Conservation (phyloP, 2,888 invertebrate genomes). For the Caenorhabditis imperialis region DNA sequence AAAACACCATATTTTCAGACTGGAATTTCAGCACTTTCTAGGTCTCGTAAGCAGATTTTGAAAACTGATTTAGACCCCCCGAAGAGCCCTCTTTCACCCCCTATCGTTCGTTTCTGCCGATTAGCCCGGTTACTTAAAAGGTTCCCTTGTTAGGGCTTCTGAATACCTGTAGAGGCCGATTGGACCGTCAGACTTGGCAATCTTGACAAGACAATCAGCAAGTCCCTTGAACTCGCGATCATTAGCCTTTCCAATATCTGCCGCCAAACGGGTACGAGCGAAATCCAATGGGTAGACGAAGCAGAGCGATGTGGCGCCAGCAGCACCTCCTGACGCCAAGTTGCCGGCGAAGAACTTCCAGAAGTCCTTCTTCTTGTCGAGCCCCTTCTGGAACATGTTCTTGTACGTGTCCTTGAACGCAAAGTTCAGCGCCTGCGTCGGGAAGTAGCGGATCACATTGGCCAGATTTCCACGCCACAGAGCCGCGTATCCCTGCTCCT, state of each 20-base stretch:
- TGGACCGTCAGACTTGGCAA: conserved; percentile 87
- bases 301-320: conserved; percentile 92
- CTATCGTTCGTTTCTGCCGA: no score
- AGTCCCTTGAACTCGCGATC: conserved; percentile 91
- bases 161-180: conserved; percentile 90
- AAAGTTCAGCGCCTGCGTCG: conserved; percentile 93
- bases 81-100: no score
- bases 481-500: conserved; percentile 78
- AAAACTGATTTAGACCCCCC: no score
- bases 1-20: no score
- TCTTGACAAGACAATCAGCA: conserved; percentile 89
- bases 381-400: conserved; percentile 70
- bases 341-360: conserved; percentile 84
- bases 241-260: conserved; percentile 89
- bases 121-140: no score
- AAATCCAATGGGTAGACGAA: conserved; percentile 96
- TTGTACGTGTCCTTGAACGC: conserved; percentile 85
- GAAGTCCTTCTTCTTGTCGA: conserved; percentile 89
- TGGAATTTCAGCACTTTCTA: no score
- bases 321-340: conserved; percentile 92
- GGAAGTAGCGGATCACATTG: conserved; percentile 84
- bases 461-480: conserved; percentile 80
- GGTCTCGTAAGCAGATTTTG: no score
- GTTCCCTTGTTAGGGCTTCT: no score
- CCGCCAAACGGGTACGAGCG: conserved; percentile 90